These are phyloP conservation scores for Jacana jacana DNA, from an alignment of 2,113 vertebrate genomes.

Conservation along the genomic window DNA sequence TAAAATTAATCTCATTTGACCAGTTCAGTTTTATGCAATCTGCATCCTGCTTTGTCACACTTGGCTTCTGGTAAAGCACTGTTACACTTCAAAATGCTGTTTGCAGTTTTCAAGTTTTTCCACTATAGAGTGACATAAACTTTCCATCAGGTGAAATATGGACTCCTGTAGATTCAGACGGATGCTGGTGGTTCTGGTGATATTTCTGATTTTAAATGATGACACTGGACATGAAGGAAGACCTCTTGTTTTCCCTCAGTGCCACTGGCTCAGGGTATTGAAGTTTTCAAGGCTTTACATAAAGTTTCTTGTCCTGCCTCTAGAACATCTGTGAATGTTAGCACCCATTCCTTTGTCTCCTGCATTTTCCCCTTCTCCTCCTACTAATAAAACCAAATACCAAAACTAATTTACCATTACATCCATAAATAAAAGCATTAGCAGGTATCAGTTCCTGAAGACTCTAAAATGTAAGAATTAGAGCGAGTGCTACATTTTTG, in stretches of 20 bases:
- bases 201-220: not conserved
- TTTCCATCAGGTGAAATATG: not conserved
- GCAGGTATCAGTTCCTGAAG: not conserved
- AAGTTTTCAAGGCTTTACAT: not conserved
- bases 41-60: not conserved
- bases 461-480: not conserved
- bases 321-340: not conserved
- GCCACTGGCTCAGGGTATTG: not conserved
- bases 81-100: not conserved
- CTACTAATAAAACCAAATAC: not conserved
- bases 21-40: not conserved
- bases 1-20: not conserved
- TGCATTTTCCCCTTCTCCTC: not conserved
- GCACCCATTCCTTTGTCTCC: not conserved
- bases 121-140: not conserved
- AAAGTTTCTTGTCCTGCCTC: not conserved
- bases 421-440: not conserved
- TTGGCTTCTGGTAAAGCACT: not conserved
- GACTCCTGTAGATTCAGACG: not conserved
- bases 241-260: not conserved
- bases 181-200: not conserved
- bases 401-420: not conserved
- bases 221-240: not conserved
- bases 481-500: fast-evolving
- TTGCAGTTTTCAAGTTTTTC: not conserved